Percentiles rank a stretch among this genome's conserved stretches.
Evolutionary conservation across 2,113 vertebrate genomes (phyloP).

Genomic region (Cyprinodon variegatus): DNA sequence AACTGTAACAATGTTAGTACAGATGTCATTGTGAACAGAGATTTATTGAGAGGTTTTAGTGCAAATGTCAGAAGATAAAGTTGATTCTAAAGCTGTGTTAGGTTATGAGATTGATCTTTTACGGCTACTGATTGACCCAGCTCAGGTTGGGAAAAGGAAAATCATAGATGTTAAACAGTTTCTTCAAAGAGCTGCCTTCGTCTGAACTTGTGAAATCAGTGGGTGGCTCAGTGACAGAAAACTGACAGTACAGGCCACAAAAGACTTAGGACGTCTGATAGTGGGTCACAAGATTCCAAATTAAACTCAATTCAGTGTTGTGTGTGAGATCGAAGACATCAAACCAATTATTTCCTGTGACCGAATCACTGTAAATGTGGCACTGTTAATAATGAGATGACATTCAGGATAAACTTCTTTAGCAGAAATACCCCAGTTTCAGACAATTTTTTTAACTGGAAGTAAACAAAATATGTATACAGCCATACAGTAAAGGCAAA

Average conservation of each 20-base stretch:
- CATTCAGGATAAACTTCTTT: background rate
- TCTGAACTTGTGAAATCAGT: constrained; percentile 30
- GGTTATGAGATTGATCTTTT: constrained; percentile 1
- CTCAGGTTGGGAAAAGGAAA: background rate
- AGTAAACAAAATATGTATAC: no score
- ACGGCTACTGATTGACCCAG: constrained; percentile 12
- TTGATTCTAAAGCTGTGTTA: constrained; percentile 4
- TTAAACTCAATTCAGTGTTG: constrained; percentile 22
- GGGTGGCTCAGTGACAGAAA: constrained; percentile 38
- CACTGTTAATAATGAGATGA: background rate
- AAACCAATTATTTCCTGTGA: background rate
- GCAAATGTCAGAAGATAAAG: constrained; percentile 8
- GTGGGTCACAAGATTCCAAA: constrained; percentile 41
- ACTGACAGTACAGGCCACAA: constrained; percentile 49
- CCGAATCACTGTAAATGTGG: background rate
- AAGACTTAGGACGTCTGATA: constrained; percentile 31
- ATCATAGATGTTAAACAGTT: background rate
- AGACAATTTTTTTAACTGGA: background rate
- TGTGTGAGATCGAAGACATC: constrained; percentile 28
- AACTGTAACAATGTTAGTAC: constrained; percentile 27
- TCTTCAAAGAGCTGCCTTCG: constrained; percentile 21
- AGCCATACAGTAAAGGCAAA: no score
- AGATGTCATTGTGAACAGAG: constrained; percentile 17
- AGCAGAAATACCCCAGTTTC: background rate
- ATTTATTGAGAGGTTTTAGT: constrained; percentile 29